phyloP scores from a whole-genome alignment of 2,888 invertebrate species.

The Balanococcus diminutus region DNA sequence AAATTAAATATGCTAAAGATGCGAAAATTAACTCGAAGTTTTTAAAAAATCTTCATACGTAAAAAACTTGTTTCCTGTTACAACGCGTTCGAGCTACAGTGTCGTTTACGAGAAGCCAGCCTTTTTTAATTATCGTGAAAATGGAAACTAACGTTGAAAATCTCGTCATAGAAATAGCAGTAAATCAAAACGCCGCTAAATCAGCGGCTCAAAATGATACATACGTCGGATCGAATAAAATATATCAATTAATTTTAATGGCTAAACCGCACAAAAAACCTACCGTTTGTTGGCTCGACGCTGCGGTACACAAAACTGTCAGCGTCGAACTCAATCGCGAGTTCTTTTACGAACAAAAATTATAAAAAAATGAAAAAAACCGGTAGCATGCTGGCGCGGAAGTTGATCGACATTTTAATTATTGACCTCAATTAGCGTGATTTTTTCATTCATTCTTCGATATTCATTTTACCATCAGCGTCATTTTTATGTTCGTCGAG shows the following conservation, averaged over 20 bases:
- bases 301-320: conserved; percentile 6
- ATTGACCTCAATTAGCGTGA: conserved; percentile 29
- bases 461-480: neutral
- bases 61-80: neutral
- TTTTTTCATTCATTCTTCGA: conserved; percentile 35
- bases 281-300: neutral
- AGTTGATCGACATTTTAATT: conserved; percentile 37
- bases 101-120: neutral
- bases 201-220: neutral
- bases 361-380: conserved; percentile 8
- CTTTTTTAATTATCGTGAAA: neutral
- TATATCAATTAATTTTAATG: conserved; percentile 42
- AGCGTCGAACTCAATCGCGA: neutral
- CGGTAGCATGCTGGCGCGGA: neutral
- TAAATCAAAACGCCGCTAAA: conserved; percentile 27
- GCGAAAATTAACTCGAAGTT: neutral
- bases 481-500: conserved; percentile 13
- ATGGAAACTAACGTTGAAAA: neutral
- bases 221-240: conserved; percentile 23
- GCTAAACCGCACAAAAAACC: neutral
- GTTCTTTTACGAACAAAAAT: conserved; percentile 20
- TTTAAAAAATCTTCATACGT: neutral
- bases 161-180: conserved; percentile 21
- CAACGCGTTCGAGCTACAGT: neutral
- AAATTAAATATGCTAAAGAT: neutral